phyloP scores from a whole-genome alignment of 1,140 invertebrate genomes.

The Saccostrea echinata region DNA sequence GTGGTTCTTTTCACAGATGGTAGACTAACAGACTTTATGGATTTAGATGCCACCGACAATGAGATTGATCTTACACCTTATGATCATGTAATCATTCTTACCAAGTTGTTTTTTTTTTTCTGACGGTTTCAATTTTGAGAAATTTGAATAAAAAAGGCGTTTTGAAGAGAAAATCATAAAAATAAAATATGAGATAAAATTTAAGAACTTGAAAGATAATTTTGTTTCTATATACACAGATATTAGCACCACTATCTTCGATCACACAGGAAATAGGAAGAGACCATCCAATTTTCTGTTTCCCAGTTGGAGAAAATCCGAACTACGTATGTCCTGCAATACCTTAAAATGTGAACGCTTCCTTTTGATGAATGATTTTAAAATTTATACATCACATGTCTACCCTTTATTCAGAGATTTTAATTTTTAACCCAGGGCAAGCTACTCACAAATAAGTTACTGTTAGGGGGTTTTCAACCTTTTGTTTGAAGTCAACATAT shows the following conservation, averaged over 20 bases:
- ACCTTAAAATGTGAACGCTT: background rate
- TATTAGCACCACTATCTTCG: background rate
- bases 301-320: background rate
- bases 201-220: too few relatives aligned
- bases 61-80: background rate
- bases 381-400: background rate
- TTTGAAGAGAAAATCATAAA: too few relatives aligned
- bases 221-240: background rate
- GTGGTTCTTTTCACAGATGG: slow-evolving; percentile 6
- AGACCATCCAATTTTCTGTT: background rate
- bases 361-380: background rate
- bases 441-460: background rate
- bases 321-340: background rate
- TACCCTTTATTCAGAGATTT: background rate
- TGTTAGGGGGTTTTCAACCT: too few relatives aligned
- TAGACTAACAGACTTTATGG: background rate
- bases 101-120: too few relatives aligned
- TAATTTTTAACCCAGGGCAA: background rate
- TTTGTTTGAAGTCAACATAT: too few relatives aligned
- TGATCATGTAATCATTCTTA: background rate
- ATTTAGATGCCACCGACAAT: background rate
- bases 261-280: background rate
- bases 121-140: too few relatives aligned
- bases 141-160: too few relatives aligned
- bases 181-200: too few relatives aligned